Conservation (phyloP, 1,140 invertebrate species). For the Nephila pilipes region DNA sequence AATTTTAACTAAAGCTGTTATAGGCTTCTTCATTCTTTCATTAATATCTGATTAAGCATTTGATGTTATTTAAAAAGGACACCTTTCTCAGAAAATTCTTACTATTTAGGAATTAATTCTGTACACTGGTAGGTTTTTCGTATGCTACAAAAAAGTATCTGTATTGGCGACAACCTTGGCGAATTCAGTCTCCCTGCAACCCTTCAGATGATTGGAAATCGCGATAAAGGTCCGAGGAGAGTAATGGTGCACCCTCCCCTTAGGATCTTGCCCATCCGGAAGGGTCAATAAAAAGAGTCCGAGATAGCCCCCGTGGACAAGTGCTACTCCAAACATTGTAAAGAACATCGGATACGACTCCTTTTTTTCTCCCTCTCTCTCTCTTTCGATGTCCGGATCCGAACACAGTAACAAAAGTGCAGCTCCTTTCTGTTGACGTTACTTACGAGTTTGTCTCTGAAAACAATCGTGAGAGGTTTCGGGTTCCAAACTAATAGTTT, state of each 20-base stretch:
- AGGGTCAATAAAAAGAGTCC: conserved; percentile 69
- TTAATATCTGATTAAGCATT: too few species aligned
- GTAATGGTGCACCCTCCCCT: conserved; percentile 46
- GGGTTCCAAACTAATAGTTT: neutral
- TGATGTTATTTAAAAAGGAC: too few species aligned
- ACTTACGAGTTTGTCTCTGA: conserved; percentile 5
- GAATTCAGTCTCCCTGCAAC: neutral
- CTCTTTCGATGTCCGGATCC: neutral
- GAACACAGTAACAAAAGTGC: conserved; percentile 23
- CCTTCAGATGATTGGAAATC: conserved; percentile 48
- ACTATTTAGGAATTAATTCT: too few species aligned
- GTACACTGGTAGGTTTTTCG: too few species aligned
- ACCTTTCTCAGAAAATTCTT: too few species aligned
- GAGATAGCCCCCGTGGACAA: conserved; percentile 37
- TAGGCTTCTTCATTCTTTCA: too few species aligned
- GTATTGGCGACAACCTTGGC: conserved; percentile 34
- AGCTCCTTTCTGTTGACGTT: conserved; percentile 18
- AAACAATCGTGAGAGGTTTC: neutral
- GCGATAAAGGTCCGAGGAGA: conserved; percentile 51
- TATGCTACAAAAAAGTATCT: too few species aligned
- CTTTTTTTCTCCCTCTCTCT: too few species aligned
- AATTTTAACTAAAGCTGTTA: too few species aligned
- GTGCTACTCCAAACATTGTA: conserved; percentile 35
- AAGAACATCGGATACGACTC: conserved; percentile 54
- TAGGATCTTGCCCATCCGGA: conserved; percentile 38